phyloP scores from a whole-genome alignment of 1,140 invertebrate species.

The Thaumetopoea pityocampa region DNA sequence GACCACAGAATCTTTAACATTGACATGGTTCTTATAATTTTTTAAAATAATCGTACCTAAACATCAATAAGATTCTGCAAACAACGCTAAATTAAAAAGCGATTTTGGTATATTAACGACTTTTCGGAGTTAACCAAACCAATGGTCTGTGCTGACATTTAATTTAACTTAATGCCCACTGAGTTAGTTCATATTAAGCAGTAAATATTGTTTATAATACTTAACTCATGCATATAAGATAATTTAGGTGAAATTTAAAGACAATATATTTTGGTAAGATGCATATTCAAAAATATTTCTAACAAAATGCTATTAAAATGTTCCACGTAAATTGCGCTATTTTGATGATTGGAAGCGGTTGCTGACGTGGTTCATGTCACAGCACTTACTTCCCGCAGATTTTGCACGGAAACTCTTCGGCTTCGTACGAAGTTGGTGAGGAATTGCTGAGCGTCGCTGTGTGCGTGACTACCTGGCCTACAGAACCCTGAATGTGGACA shows the following conservation, averaged over 20 bases:
- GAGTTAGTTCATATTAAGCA: conserved; percentile 31
- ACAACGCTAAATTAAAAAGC: too few relatives aligned
- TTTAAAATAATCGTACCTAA: conserved; percentile 30
- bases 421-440: conserved; percentile 61
- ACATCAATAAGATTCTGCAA: too few relatives aligned
- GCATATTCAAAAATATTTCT: neutral
- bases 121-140: neutral
- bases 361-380: conserved; percentile 45
- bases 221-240: conserved; percentile 36
- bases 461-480: conserved; percentile 40
- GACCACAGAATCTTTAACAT: too few relatives aligned
- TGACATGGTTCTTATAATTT: too few relatives aligned
- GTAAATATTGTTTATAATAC: conserved; percentile 28
- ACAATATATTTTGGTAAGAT: neutral
- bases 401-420: conserved; percentile 91
- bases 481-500: conserved; percentile 58
- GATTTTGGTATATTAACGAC: too few relatives aligned
- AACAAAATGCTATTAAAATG: neutral
- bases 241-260: conserved; percentile 40
- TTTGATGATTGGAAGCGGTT: conserved; percentile 37
- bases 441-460: conserved; percentile 34
- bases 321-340: conserved; percentile 43
- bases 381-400: conserved; percentile 98
- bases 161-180: conserved; percentile 22
- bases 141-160: conserved; percentile 16